phyloP scores from a whole-genome alignment of 1,140 invertebrate genomes.

The silkworm (Bombyx mori) region DNA sequence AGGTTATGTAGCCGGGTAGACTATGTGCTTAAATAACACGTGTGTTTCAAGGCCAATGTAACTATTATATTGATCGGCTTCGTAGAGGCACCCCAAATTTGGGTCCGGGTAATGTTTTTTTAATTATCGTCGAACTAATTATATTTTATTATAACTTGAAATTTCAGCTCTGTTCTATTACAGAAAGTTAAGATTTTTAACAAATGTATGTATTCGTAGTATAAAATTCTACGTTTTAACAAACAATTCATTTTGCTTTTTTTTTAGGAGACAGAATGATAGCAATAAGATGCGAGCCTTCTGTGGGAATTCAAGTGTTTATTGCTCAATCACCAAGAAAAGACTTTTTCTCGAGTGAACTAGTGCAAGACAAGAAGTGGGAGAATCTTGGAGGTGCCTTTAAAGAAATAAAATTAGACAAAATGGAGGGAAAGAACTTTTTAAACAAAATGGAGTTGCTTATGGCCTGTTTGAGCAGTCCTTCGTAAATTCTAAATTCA shows the following conservation, averaged over 20 bases:
- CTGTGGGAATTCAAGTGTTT: conserved; percentile 74
- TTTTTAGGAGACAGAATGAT: conserved; percentile 83
- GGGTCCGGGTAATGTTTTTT: too few relatives aligned
- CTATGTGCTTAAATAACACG: too few relatives aligned
- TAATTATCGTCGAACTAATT: too few relatives aligned
- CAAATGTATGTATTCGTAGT: too few relatives aligned
- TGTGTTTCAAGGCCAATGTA: too few relatives aligned
- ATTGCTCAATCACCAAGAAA: conserved; percentile 88
- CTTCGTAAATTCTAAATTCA: conserved; percentile 37
- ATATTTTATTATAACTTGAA: too few relatives aligned
- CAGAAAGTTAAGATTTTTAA: too few relatives aligned
- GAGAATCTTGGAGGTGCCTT: conserved; percentile 91
- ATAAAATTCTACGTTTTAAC: not conserved
- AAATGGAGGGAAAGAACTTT: conserved; percentile 98
- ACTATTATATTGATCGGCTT: too few relatives aligned
- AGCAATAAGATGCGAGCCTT: conserved; percentile 88
- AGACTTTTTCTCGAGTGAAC: conserved; percentile 88
- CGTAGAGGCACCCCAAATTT: too few relatives aligned
- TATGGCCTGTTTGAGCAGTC: conserved; percentile 88
- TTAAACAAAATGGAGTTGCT: conserved; percentile 96
- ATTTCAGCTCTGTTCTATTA: too few relatives aligned
- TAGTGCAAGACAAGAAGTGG: conserved; percentile 92
- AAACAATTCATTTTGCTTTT: conserved; percentile 9
- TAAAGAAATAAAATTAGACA: conserved; percentile 92
- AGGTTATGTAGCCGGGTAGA: too few relatives aligned